These are phyloP conservation scores for Paragorgia papillata DNA, from an alignment of 92 coral and sea anemone species.

Conservation along the genomic window DNA sequence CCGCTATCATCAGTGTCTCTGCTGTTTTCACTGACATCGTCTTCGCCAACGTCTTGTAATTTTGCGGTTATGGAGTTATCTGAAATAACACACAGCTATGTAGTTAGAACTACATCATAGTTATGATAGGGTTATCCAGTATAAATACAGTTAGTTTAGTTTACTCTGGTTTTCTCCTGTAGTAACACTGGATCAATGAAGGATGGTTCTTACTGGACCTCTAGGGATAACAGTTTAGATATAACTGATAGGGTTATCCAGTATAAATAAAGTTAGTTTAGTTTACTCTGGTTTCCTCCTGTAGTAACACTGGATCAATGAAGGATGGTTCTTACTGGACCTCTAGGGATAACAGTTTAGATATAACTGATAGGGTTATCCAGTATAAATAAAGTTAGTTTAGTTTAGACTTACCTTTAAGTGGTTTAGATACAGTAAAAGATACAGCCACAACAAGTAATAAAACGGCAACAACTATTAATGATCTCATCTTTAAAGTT, in stretches of 20 bases:
- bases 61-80: neutral
- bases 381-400: too few species aligned
- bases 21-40: slow-evolving; percentile 31
- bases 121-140: neutral
- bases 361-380: neutral
- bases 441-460: slow-evolving; percentile 19
- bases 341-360: too few species aligned
- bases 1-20: slow-evolving; percentile 29
- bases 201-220: too few species aligned
- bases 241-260: too few species aligned
- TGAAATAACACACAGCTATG: neutral
- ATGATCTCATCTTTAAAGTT: slow-evolving; percentile 22
- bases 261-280: too few species aligned
- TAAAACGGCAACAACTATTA: slow-evolving; percentile 10
- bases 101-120: neutral
- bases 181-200: too few species aligned
- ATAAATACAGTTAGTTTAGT: too few species aligned
- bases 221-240: too few species aligned
- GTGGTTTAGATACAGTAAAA: slow-evolving; percentile 17
- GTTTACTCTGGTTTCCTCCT: too few species aligned
- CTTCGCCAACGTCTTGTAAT: slow-evolving; percentile 3
- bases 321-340: too few species aligned
- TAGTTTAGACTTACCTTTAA: slow-evolving; percentile 9
- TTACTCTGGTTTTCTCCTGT: too few species aligned
- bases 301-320: too few species aligned